A percentile compares a stretch with the other conserved stretches of the same genome.
Evolutionary conservation across 1,140 invertebrate species (phyloP).

Genomic region (Drosophila leontia): DNA sequence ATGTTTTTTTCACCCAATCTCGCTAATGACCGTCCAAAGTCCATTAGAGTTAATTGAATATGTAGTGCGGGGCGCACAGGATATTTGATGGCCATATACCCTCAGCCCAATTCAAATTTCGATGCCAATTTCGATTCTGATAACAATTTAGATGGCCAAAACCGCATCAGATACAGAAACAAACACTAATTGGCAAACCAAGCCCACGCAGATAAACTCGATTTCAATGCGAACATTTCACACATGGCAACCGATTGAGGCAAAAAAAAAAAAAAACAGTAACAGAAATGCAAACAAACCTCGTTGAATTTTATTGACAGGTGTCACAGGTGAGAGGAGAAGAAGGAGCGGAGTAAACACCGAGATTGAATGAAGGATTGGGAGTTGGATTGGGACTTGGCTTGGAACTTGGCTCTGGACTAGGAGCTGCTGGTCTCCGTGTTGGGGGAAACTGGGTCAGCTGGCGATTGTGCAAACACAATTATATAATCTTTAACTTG

Average conservation of each 20-base stretch:
- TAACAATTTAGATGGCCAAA: constrained; percentile 41
- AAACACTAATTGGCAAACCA: constrained; percentile 59
- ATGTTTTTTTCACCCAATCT: constrained; percentile 6
- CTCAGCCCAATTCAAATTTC: constrained; percentile 29
- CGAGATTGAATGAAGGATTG: constrained; percentile 29
- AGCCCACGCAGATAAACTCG: constrained; percentile 36
- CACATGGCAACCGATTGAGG: neutral
- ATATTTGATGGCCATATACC: constrained; percentile 24
- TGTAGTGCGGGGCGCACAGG: constrained; percentile 54
- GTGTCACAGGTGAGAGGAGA: constrained; percentile 30
- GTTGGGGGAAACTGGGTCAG: constrained; percentile 35
- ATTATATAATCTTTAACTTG: constrained; percentile 53
- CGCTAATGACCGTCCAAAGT: constrained; percentile 66
- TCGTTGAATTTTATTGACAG: constrained; percentile 60
- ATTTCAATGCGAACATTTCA: constrained; percentile 31
- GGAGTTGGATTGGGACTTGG: neutral
- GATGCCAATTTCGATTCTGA: constrained; percentile 38
- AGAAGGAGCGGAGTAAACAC: neutral
- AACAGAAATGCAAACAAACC: constrained; percentile 40
- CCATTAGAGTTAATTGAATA: constrained; percentile 82
- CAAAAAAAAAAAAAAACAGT: constrained; percentile 14
- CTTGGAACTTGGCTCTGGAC: constrained; percentile 11
- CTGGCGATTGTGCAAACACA: constrained; percentile 45
- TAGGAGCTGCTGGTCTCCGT: constrained; percentile 1
- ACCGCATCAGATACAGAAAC: constrained; percentile 39